phyloP scores from a whole-genome alignment of 2,113 vertebrate genomes.

The Dromiciops gliroides region DNA sequence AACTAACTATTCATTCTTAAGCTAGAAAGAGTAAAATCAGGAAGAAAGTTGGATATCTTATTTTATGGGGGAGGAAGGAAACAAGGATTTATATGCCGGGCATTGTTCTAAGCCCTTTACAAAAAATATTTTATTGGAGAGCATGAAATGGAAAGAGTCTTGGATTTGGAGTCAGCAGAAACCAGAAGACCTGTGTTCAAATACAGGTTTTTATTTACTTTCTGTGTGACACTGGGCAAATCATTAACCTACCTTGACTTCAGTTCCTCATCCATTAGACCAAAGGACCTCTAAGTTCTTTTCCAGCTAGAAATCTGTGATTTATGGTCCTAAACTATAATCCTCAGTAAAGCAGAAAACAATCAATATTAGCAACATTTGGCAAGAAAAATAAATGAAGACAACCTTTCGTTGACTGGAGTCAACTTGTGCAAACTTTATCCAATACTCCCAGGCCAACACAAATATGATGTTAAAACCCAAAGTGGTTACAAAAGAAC shows the following conservation, averaged over 20 bases:
- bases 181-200: neutral
- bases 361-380: conserved; percentile 42
- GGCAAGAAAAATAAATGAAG: conserved; percentile 51
- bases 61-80: neutral
- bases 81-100: neutral
- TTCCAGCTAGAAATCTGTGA: neutral
- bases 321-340: neutral
- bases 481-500: conserved; percentile 21
- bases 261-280: neutral
- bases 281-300: neutral
- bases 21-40: neutral
- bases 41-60: neutral
- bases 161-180: neutral
- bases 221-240: neutral
- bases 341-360: neutral
- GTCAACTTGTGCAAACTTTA: conserved; percentile 21
- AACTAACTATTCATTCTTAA: neutral
- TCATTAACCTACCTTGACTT: neutral
- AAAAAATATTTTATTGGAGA: neutral
- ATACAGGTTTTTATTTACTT: neutral
- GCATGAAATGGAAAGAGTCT: neutral
- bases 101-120: neutral
- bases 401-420: conserved; percentile 37
- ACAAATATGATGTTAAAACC: conserved; percentile 31
- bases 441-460: conserved; percentile 5